A percentile compares a stretch with the other conserved stretches of the same genome.
These are phyloP conservation scores for Scytalopus superciliaris DNA, from an alignment of 2,113 vertebrate species.

Conservation along the genomic window DNA sequence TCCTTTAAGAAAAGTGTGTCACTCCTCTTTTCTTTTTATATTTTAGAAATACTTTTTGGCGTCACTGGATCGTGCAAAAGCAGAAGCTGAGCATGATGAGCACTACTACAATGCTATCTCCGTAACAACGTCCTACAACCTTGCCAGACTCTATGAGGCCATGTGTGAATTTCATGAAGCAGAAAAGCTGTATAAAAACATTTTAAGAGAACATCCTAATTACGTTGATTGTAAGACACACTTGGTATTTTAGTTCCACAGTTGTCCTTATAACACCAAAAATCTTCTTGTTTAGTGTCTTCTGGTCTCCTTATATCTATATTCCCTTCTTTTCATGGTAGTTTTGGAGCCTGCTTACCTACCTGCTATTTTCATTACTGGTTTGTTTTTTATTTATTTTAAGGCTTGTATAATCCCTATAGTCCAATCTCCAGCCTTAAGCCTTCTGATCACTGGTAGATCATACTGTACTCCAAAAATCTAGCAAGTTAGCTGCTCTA, in stretches of 20 bases:
- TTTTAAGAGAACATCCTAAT: constrained; percentile 97
- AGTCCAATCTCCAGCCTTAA: not conserved
- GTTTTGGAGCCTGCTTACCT: not conserved
- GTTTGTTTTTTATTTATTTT: not conserved
- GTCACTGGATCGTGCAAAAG: constrained; percentile 94
- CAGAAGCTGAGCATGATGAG: constrained; percentile 96
- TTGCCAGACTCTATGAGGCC: constrained; percentile 94
- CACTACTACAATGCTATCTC: constrained; percentile 99
- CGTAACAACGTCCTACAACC: constrained; percentile 96
- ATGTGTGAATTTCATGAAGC: constrained; percentile 99
- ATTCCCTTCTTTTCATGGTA: not conserved
- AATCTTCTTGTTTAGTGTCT: not conserved
- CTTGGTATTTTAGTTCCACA: not conserved
- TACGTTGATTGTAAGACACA: constrained; percentile 94
- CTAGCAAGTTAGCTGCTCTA: not conserved
- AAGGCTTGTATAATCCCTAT: not conserved
- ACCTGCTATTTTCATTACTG: not conserved
- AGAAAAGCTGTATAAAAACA: constrained; percentile 98
- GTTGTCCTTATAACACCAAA: not conserved
- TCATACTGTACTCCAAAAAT: not conserved
- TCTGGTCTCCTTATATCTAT: not conserved
- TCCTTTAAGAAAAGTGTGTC: not conserved
- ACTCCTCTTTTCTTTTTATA: not conserved
- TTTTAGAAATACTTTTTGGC: constrained; percentile 96
- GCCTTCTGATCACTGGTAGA: not conserved